Conservation (phyloP, 2,888 invertebrate species). For the Cataglyphis livida region DNA sequence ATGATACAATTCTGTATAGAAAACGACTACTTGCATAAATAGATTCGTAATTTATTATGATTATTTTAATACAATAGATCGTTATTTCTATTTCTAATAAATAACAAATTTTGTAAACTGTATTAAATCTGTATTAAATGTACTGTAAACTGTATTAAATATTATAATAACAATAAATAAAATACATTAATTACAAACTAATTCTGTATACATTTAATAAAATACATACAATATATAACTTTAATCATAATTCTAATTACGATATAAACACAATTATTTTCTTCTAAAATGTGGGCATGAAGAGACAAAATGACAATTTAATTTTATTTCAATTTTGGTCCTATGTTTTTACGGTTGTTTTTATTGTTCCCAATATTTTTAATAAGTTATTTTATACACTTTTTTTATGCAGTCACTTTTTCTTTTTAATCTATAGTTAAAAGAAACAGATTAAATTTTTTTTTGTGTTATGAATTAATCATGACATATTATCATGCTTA, state of each 20-base stretch:
- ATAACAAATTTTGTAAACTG: not conserved
- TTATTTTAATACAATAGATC: not conserved
- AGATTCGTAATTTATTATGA: not conserved
- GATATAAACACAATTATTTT: not conserved
- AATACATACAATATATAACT: not conserved
- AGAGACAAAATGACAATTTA: not conserved
- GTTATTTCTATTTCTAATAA: not conserved
- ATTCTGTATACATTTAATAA: not conserved
- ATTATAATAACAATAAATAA: not conserved
- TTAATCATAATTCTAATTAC: slow-evolving; percentile 6
- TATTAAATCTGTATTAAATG: not conserved
- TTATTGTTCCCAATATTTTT: not conserved
- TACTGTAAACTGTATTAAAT: no score
- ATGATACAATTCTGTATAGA: not conserved
- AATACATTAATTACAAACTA: not conserved
- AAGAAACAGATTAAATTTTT: not conserved
- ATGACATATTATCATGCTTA: not conserved
- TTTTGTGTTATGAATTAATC: slow-evolving; percentile 11
- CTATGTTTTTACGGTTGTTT: not conserved
- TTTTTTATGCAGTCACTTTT: not conserved
- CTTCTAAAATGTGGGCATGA: not conserved
- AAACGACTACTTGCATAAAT: slow-evolving; percentile 3
- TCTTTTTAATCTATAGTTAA: slow-evolving; percentile 4
- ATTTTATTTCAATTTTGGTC: not conserved
- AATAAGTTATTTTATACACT: not conserved